phyloP scores from a whole-genome alignment of 2,113 vertebrate species.

The Lethenteron camtschaticum region DNA sequence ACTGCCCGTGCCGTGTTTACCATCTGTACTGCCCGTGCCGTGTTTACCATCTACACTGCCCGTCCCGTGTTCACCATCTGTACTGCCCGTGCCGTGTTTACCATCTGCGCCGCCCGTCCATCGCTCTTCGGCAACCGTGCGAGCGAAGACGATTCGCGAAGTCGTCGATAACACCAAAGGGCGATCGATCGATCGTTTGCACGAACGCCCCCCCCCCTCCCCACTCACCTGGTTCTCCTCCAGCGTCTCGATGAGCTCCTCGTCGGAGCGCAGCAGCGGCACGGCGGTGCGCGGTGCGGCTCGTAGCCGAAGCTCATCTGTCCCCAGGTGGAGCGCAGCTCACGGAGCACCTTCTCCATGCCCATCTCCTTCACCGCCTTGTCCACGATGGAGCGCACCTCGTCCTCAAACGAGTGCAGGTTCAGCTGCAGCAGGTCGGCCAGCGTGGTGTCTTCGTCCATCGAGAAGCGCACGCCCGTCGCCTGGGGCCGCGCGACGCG shows the following conservation, averaged over 20 bases:
- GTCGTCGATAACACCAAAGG: too few relatives aligned
- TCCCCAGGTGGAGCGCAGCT: constrained; percentile 40
- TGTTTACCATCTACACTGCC: too few relatives aligned
- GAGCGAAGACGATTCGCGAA: too few relatives aligned
- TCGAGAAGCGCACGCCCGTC: constrained; percentile 41
- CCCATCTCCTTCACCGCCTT: constrained; percentile 47
- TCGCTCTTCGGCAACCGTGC: too few relatives aligned
- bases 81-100: too few relatives aligned
- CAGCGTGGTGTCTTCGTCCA: constrained; percentile 42
- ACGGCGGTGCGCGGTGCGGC: constrained; percentile 31
- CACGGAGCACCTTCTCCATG: constrained; percentile 46
- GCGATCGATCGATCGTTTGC: too few relatives aligned
- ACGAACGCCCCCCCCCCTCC: neutral
- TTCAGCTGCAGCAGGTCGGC: constrained; percentile 59
- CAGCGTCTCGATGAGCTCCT: constrained; percentile 60
- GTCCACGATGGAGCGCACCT: constrained; percentile 65
- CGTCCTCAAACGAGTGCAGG: constrained; percentile 61
- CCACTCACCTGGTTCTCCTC: constrained; percentile 50
- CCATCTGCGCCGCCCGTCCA: too few relatives aligned
- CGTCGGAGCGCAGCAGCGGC: constrained; percentile 36
- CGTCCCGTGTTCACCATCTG: too few relatives aligned
- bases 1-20: too few relatives aligned
- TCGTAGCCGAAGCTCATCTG: constrained; percentile 60
- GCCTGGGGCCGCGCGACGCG: constrained; percentile 10
- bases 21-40: too few relatives aligned